Conservation (phyloP, 2,888 invertebrate species). For the Cosmia trapezina region DNA sequence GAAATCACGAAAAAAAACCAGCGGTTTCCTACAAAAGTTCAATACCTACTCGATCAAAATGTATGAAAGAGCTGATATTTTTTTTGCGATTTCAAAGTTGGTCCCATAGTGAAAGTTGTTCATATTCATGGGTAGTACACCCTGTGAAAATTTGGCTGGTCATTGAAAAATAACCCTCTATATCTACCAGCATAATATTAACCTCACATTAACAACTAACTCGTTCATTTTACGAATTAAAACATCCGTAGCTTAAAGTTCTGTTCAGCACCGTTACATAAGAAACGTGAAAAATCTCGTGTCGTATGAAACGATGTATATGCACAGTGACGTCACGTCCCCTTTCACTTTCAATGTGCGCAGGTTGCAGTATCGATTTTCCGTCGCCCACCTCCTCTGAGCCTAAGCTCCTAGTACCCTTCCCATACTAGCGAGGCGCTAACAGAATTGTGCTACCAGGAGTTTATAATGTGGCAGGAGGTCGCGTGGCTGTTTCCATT, state of each 20-base stretch:
- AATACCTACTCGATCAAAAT: too few relatives aligned
- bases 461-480: neutral
- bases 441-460: conserved; percentile 21
- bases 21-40: too few relatives aligned
- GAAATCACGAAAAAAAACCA: too few relatives aligned
- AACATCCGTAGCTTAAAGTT: neutral
- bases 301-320: conserved; percentile 18
- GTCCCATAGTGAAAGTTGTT: too few relatives aligned
- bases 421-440: conserved; percentile 5
- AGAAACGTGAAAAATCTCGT: conserved; percentile 24
- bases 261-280: neutral
- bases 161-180: too few relatives aligned
- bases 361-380: conserved; percentile 41
- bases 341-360: conserved; percentile 43
- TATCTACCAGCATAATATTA: too few relatives aligned
- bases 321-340: conserved; percentile 17
- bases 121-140: too few relatives aligned
- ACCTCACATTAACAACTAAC: too few relatives aligned
- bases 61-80: too few relatives aligned
- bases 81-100: too few relatives aligned
- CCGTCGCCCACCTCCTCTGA: conserved; percentile 2
- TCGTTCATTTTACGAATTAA: neutral
- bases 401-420: conserved; percentile 1
- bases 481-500: conserved; percentile 37
- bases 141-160: too few relatives aligned